Evolutionary conservation across 2,888 invertebrate genomes (phyloP), one percentile per base, ranked within the genome.

Genomic region (Latrodectus elegans): DNA sequence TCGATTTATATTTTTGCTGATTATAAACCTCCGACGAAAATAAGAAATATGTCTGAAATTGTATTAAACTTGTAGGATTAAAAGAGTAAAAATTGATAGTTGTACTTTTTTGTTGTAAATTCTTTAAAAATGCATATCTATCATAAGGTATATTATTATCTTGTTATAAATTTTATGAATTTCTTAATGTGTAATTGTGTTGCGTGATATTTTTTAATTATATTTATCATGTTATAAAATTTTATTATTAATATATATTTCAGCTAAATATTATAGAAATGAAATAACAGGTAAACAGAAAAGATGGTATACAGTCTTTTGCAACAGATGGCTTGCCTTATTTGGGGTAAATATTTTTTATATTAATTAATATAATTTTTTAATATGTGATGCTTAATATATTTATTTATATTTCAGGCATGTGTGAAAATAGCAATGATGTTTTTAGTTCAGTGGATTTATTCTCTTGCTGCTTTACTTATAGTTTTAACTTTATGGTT

Each of bases 221-320:
- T 38, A 0, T 38, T 38, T 38, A 38, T 38, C 38, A 38, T 38
- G 38, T 6, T 38, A 6, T 38, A 38, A 38, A 38, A 38, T 38
- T 38, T 38, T 38, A 6, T 38, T 38, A 1, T 38, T 38, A 38
- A 38, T 71, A 8, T 65, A 14, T 26, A 64, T 84, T 84, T 22
- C 17, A 86, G 86, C 71, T 22, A 79, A 79, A 70, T 77, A 64
- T 75, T 70, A 75, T 64, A 78, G 49, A 52, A 70, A 65, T 51
- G 91, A 91, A 77, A 91, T 97, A 90, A 96, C 96, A 92, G 96
- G 96, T 11, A 97, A 98, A 93, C 95, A 97, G 90, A 95, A 96
- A 91, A 97, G 97, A 91, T 98, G 98, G 97, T 99, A 98, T 92
- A 97, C 97, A 0, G 94, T 95, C 90, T 95, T 97, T 90, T 98